phyloP scores from a whole-genome alignment of 2,113 vertebrate species.

The Trematocara unimaculatum region DNA sequence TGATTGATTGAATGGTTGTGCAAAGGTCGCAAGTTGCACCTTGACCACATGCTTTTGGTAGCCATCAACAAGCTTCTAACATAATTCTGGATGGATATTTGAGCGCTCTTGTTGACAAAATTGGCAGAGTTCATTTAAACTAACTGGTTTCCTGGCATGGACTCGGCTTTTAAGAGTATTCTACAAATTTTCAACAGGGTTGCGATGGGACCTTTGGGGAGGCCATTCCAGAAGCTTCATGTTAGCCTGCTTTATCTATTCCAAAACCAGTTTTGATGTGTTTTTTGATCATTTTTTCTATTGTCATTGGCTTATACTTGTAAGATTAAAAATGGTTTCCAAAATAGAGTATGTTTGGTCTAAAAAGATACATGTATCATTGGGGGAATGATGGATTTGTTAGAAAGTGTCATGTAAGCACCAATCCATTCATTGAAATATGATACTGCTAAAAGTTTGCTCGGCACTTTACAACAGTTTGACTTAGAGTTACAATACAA shows the following conservation, averaged over 20 bases:
- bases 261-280: background rate
- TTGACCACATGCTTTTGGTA: background rate
- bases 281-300: background rate
- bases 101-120: background rate
- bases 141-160: background rate
- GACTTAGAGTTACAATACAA: background rate
- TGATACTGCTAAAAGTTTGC: background rate
- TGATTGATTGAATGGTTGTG: background rate
- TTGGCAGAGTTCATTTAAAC: background rate
- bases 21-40: background rate
- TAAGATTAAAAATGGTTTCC: background rate
- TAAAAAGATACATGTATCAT: background rate
- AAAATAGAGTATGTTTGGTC: background rate
- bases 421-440: background rate
- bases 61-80: background rate
- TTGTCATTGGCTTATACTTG: background rate
- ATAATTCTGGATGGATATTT: background rate
- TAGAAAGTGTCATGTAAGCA: background rate
- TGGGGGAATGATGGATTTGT: background rate
- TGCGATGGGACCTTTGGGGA: background rate
- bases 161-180: background rate
- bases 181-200: background rate
- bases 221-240: background rate
- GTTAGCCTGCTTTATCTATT: background rate
- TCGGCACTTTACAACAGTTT: background rate